Evolutionary conservation across 2,888 invertebrate species (phyloP), one percentile per base, ranked within the genome.

Genomic region (Nomada lathburiana): DNA sequence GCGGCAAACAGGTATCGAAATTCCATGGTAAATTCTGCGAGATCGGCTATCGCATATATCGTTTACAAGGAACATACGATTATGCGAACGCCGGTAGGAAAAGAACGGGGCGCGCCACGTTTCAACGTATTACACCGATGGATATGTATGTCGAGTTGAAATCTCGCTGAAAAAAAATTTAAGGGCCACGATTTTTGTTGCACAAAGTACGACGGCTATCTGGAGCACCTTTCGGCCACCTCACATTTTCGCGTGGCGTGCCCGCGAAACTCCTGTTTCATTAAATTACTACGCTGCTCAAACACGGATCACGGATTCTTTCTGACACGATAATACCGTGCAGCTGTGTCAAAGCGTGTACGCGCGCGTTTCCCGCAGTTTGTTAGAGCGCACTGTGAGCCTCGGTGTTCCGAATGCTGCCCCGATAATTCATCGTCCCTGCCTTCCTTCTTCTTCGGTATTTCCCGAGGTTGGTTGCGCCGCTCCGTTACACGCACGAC

Each of bases 251-350:
- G 16, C 36, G 9, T 13, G n/a, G 42, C 36, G 76, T 5, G 23
- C 59, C 2, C 59, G 18, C 9, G 18, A 18, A 36, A 75, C 20
- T 62, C 76, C 67, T 63, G 72, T 79, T 76, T 82, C 83, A 75
- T 86, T 82, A 86, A 86, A 86, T 82, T 85, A 78, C 71, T 69
- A 82, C 84, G 84, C 71, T 75, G 63, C 57, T 36, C 50, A 68
- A 72, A 68, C 77, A 80, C 80, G 55, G 79, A 76, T 83, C 82
- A 36, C 59, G 57, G 59, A 76, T 70, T 86, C 80, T 76, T 86
- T 80, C 74, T 26, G 60, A 73, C 79, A 55, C 74, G 74, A 53
- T 69, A 57, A 53, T 69, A 62, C 23, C 20, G 29, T 74, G 73
- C 64, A 53, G 23, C 64, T 62, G 83, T 72, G 20, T 68, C 50